phyloP scores from a whole-genome alignment of 2,888 invertebrate genomes.

The Acleris literana region DNA sequence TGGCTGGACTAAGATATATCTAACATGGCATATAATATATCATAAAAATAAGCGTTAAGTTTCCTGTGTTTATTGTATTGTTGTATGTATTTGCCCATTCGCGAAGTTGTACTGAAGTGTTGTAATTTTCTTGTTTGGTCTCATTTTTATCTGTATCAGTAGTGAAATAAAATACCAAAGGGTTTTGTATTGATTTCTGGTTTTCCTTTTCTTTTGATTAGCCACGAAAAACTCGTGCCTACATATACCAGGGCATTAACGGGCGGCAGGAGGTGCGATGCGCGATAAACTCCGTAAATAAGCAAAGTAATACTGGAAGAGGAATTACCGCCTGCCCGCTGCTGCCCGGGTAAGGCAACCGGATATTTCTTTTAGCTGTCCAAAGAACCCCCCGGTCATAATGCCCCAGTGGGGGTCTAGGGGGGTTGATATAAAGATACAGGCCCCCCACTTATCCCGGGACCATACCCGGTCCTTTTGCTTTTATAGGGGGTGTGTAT shows the following conservation, averaged over 20 bases:
- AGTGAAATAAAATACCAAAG: too few species aligned
- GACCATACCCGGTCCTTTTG: constrained; percentile 82
- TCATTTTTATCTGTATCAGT: too few species aligned
- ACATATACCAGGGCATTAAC: constrained; percentile 51
- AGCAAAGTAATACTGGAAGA: constrained; percentile 76
- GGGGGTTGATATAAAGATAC: constrained; percentile 83
- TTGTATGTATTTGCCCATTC: too few species aligned
- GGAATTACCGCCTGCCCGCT: constrained; percentile 74
- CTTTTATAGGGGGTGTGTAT: constrained; percentile 84
- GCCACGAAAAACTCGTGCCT: constrained; percentile 1
- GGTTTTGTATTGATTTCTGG: too few species aligned
- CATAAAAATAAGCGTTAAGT: too few species aligned
- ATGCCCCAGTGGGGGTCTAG: constrained; percentile 73
- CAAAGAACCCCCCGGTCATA: constrained; percentile 82
- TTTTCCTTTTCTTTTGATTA: too few species aligned
- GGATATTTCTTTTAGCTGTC: constrained; percentile 84
- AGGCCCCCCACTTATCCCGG: constrained; percentile 81
- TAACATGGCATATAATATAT: too few species aligned
- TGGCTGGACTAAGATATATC: too few species aligned
- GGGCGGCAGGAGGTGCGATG: constrained; percentile 54
- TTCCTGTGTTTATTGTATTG: too few species aligned
- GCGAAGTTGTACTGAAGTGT: too few species aligned
- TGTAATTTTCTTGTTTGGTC: too few species aligned
- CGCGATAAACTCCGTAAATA: constrained; percentile 76
- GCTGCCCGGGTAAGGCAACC: constrained; percentile 74